These are phyloP conservation scores for Melanotaenia pygmaea DNA, from an alignment of 2,797 vertebrate genomes.

Conservation along the genomic window DNA sequence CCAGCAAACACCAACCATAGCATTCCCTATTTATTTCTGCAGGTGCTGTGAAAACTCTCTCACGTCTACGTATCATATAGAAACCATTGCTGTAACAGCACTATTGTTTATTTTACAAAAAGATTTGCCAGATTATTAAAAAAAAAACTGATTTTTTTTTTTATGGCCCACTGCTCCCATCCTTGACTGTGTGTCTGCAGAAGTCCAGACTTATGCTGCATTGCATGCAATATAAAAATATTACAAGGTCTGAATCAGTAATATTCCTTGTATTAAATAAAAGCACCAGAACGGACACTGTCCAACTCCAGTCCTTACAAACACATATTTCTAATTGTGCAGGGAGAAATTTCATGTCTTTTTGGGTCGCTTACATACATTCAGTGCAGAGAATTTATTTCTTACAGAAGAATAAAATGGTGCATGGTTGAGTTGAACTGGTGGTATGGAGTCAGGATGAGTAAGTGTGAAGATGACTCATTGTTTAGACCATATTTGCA, in stretches of 20 bases:
- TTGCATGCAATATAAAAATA: not conserved
- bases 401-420: not conserved
- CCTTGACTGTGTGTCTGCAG: not conserved
- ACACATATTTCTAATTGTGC: not conserved
- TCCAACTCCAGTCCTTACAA: constrained; percentile 7
- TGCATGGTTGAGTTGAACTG: not conserved
- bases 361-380: not conserved
- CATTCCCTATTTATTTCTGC: not conserved
- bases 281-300: not conserved
- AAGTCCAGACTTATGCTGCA: not conserved
- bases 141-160: not conserved
- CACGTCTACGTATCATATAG: not conserved
- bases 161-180: not conserved
- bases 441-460: not conserved
- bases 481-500: constrained; percentile 4
- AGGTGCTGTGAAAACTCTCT: not conserved
- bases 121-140: not conserved
- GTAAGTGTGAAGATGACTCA: constrained; percentile 12
- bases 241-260: not conserved
- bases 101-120: not conserved
- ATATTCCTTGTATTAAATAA: not conserved
- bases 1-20: not conserved
- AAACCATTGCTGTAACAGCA: not conserved
- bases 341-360: not conserved
- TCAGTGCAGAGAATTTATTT: constrained; percentile 1